Base-by-base conservation (phyloP, 2,797 vertebrate genomes). In the Fringilla coelebs region DNA sequence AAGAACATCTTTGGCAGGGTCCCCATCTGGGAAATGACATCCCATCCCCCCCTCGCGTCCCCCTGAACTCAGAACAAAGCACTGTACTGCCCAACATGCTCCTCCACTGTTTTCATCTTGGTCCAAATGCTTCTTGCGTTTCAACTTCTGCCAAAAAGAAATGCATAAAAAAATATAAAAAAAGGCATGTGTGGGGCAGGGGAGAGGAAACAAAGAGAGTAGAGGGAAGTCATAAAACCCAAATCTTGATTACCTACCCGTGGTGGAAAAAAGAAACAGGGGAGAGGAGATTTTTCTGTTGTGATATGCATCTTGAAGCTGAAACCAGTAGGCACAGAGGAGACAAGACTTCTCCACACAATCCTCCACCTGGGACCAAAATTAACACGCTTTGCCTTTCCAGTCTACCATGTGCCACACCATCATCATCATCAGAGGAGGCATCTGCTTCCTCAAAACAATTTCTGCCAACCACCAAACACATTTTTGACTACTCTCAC, bases 111-210 rank as follows among this genome's bases (percentile, higher is more conserved):
- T 97, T 98, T 98, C 96, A 98, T 98, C 97, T 98, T 94, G 84
- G 96, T 98, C 97, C 98, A 98, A 97, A 96, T 3, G 43, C 85
- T 96, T 97, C 74, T 91, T 94, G 95, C 0, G 94, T 98, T 97
- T 98, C 93, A 98, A 98, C 97, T 97, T 94, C 93, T 98, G 98
- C 97, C 97, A 98, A 97, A 95, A 97, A 94, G 38, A 97, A 95
- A 97, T 94, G 80, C 85, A 95, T 90, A 62, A 58, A 96, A 94
- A 96, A 79, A 95, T 60, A 88, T 45, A 87, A 85, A 85, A 85
- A 94, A 58, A 92, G 46, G 94, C 70, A 94, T 93, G 90, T 96
- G 91, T 84, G 55, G 81, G 73, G 83, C 94, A 93, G 73, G 60
- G 66, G 57, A 89, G 66, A 93, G 66, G 79, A 92, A 93, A 67